Evolutionary conservation across 2,113 vertebrate genomes (phyloP), one percentile per base, ranked within the genome.

Genomic region (Haemorhous mexicanus): DNA sequence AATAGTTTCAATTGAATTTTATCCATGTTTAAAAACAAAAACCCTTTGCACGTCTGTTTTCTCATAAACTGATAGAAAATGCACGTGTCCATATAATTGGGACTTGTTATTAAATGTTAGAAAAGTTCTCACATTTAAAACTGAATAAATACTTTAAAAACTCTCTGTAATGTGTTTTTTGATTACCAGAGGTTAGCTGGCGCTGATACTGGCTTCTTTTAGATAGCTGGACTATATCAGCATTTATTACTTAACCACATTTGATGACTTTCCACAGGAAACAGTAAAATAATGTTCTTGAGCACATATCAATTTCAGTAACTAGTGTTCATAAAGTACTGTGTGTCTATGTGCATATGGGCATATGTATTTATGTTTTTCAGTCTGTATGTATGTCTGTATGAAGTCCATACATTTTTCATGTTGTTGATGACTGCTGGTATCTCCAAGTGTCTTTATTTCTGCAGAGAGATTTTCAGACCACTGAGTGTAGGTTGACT

Each of bases 191-290:
- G 49, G 73, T 70, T 87, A 87, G 20, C 13, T 50, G 67, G 23
- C n/a, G 80, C 44, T 74, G 26, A 32, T 70, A 67, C 33, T 95
- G 90, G 41, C 63, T 94, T 94, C 73, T 37, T 76, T 46, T 58
- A 89, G 67, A 84, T 64, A 95, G 49, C 56, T 95, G 41, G 79
- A 92, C 85, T 94, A 72, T 86, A 82, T 44, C 15, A 56, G 17
- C 61, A 73, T 87, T 96, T 67, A 67, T 70, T 80, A 92, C 52
- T 89, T 94, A 96, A 62, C 39, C 74, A 17, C 6, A 28, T 80
- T 30, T 75, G 11, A 64, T 90, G 72, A 56, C 53, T 43, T 97
- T 64, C 53, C 35, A 66, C 33, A 20, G 16, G 33, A 94, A 93
- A 67, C 35, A 94, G 75, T 14, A 41, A 33, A 77, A 52, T 50